Evolutionary conservation across 2,888 invertebrate species (phyloP).

Genomic region (Agriopis aurantiaria): DNA sequence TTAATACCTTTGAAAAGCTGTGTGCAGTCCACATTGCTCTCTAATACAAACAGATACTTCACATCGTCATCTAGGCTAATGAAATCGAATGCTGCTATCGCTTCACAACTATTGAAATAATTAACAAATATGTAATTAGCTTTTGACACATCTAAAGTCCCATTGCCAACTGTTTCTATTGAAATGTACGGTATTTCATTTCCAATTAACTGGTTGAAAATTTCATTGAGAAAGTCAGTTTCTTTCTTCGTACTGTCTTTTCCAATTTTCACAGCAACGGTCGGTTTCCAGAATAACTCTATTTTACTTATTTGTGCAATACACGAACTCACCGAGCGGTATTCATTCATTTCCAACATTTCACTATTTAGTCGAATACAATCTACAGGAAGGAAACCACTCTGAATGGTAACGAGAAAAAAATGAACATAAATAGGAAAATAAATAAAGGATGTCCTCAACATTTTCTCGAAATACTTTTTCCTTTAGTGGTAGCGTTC

Average conservation of each 20-base stretch:
- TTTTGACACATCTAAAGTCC: conserved; percentile 29
- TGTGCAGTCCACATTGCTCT: conserved; percentile 40
- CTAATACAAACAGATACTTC: conserved; percentile 58
- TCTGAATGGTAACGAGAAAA: conserved; percentile 30
- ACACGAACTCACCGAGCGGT: conserved; percentile 46
- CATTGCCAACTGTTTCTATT: conserved; percentile 9
- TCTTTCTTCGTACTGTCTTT: conserved; percentile 23
- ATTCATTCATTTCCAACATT: conserved; percentile 27
- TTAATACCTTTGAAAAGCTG: conserved; percentile 47
- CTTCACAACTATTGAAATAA: conserved; percentile 50
- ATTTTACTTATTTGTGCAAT: conserved; percentile 46
- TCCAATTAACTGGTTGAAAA: conserved; percentile 42
- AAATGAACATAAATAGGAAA: conserved; percentile 29
- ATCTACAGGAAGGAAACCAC: conserved; percentile 13
- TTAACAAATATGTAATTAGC: conserved; percentile 46
- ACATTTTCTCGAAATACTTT: conserved; percentile 26
- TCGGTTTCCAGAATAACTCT: conserved; percentile 47
- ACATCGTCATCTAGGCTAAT: conserved; percentile 41
- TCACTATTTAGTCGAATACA: conserved; percentile 17
- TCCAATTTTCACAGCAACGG: conserved; percentile 44
- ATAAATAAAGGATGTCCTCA: conserved; percentile 24
- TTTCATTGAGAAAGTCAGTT: conserved; percentile 40
- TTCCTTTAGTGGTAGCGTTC: not conserved
- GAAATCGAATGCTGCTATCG: conserved; percentile 43
- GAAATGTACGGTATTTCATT: conserved; percentile 41